Base-by-base conservation (phyloP, 2,888 invertebrate genomes). In the Ectropis crepuscularia region DNA sequence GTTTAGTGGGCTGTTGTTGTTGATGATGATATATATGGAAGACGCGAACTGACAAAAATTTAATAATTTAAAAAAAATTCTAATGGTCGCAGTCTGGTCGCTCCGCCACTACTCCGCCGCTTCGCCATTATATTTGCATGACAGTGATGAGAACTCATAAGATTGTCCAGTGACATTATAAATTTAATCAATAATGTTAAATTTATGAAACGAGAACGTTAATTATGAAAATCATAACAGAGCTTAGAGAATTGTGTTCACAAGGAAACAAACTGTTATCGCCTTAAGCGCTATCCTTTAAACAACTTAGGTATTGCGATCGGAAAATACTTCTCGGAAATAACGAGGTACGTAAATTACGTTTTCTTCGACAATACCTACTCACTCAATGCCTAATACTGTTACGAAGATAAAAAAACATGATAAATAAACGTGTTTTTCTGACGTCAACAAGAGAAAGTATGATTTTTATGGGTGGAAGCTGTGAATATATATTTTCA, bases 281-380 rank as follows among this genome's bases (percentile, higher is more conserved):
- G 61, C 65, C 69, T 53, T 59, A 58, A 64, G 63, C 66, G 70
- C 68, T 74, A 74, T 74, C 69, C 78, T 76, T 75, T 70, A 71
- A 76, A 72, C 67, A 72, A 76, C 68, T 67, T 68, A 70, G 66
- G 66, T 63, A 74, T 70, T 73, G 69, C 58, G 66, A 77, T 77
- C 65, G 71, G 61, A 72, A 76, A 78, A 73, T 72, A 72, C 73
- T 76, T 75, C 71, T 69, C 49, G 48, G 63, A 73, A 73, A 79
- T 75, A 75, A 77, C 74, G 77, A 78, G 74, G 73, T 74, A 75
- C 69, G 77, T 76, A 76, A 78, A 75, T 78, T 77, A 74, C 69
- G 70, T 75, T 79, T 76, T 72, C 63, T 68, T 69, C 64, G 65
- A 74, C 70, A 77, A 76, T 75, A 68, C 69, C 70, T 75, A 69